Evolutionary conservation across 1,140 invertebrate species (phyloP).

Genomic region (Radopholus similis): DNA sequence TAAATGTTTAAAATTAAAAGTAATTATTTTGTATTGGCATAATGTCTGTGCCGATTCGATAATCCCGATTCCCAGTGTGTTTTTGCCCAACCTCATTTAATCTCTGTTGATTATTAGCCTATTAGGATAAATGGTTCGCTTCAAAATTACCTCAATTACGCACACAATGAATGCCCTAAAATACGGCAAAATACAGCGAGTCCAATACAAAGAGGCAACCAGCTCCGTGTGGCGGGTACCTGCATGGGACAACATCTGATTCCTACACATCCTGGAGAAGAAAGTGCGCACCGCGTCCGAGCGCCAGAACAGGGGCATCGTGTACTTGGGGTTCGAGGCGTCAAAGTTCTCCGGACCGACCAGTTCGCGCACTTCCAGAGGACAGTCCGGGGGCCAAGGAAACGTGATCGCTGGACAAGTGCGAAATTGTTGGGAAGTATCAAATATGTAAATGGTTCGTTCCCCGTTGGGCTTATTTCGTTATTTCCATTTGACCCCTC

Average conservation of each 20-base stretch:
- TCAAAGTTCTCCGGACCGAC: slow-evolving; percentile 53
- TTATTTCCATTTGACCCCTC: not conserved
- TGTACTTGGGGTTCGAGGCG: slow-evolving; percentile 44
- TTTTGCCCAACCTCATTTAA: too few species aligned
- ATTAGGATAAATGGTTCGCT: too few species aligned
- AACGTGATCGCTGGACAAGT: slow-evolving; percentile 48
- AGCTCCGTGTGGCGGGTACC: slow-evolving; percentile 49
- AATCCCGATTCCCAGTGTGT: too few species aligned
- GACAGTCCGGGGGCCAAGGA: slow-evolving; percentile 51
- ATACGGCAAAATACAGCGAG: not conserved
- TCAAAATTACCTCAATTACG: too few species aligned
- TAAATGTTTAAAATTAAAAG: too few species aligned
- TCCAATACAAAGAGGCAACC: slow-evolving; percentile 21
- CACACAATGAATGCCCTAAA: slow-evolving; percentile 53
- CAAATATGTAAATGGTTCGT: not conserved
- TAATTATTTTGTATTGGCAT: too few species aligned
- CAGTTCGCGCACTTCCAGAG: slow-evolving; percentile 54
- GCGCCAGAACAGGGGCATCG: slow-evolving; percentile 55
- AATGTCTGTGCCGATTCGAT: too few species aligned
- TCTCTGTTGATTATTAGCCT: too few species aligned
- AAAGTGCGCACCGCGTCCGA: slow-evolving; percentile 39
- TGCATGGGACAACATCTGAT: too few species aligned
- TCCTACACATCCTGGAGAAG: too few species aligned
- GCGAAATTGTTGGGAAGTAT: not conserved
- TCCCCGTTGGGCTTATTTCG: not conserved